phyloP scores from a whole-genome alignment of 2,888 invertebrate species.

The Steinernema hermaphroditum region DNA sequence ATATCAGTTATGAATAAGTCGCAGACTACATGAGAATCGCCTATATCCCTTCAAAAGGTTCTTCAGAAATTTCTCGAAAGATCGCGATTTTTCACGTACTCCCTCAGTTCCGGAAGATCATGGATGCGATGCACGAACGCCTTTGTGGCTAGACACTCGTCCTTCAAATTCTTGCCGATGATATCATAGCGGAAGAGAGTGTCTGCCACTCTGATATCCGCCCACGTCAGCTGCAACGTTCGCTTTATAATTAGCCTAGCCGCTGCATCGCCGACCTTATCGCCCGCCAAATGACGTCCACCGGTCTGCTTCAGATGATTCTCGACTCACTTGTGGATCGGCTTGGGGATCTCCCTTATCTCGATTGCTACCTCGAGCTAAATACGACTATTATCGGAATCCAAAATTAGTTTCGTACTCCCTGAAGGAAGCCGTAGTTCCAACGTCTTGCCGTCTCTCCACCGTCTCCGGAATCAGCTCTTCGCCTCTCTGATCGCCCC shows the following conservation, averaged over 20 bases:
- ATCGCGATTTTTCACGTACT: slow-evolving; percentile 4
- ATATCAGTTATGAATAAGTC: too few species aligned
- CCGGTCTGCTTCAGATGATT: not conserved
- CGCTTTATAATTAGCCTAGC: not conserved
- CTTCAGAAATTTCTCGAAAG: not conserved
- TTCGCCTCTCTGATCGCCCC: too few species aligned
- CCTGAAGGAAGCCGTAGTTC: too few species aligned
- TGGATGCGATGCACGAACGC: slow-evolving; percentile 20
- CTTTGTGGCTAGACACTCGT: not conserved
- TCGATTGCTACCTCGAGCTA: not conserved
- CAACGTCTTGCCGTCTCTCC: too few species aligned
- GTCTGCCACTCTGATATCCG: not conserved
- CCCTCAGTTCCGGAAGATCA: slow-evolving; percentile 5
- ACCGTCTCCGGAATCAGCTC: too few species aligned
- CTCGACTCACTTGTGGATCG: not conserved
- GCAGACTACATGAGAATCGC: not conserved
- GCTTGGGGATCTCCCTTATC: not conserved
- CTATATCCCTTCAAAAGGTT: too few species aligned
- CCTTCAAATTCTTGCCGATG: not conserved
- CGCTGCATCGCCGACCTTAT: not conserved
- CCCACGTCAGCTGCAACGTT: not conserved
- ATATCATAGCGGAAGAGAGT: not conserved
- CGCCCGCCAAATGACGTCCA: not conserved
- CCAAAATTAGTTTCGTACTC: too few species aligned
- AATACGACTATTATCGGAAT: too few species aligned